A percentile compares a stretch with the other conserved stretches of the same genome.
phyloP scores from a whole-genome alignment of 2,113 vertebrate genomes.

The Echinops telfairi region DNA sequence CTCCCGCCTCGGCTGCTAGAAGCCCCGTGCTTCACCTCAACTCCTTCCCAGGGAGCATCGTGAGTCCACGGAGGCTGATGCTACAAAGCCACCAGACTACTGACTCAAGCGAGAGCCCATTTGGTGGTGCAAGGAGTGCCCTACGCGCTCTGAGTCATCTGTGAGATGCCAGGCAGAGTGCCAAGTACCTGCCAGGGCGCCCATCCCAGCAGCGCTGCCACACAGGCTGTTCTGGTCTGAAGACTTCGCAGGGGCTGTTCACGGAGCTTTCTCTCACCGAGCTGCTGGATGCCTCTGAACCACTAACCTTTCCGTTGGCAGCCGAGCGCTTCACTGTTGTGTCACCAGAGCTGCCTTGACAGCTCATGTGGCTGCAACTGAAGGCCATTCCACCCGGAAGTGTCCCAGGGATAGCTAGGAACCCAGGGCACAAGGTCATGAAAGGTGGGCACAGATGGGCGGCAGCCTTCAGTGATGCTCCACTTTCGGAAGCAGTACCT shows the following conservation, averaged over 20 bases:
- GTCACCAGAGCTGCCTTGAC: too few relatives aligned
- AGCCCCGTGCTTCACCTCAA: too few relatives aligned
- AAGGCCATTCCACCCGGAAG: background rate
- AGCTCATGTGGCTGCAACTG: accelerated
- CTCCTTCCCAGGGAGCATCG: too few relatives aligned
- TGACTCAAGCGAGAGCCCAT: background rate
- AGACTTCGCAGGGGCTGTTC: too few relatives aligned
- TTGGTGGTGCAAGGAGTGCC: background rate
- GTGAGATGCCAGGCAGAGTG: background rate
- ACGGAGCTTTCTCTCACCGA: background rate
- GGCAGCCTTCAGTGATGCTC: background rate
- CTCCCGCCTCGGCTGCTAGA: too few relatives aligned
- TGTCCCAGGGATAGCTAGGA: background rate
- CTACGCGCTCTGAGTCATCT: accelerated
- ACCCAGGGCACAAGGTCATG: background rate
- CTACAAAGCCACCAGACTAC: background rate
- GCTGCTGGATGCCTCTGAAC: background rate
- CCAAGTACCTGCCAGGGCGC: background rate
- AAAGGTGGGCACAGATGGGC: background rate
- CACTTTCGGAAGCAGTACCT: background rate
- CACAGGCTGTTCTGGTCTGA: background rate
- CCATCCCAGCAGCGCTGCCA: background rate
- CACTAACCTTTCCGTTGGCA: background rate
- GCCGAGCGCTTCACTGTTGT: background rate
- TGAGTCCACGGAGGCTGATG: background rate